Evolutionary conservation across 2,888 invertebrate species (phyloP), one percentile per base, ranked within the genome.

Genomic region (Stenodera caucasica): DNA sequence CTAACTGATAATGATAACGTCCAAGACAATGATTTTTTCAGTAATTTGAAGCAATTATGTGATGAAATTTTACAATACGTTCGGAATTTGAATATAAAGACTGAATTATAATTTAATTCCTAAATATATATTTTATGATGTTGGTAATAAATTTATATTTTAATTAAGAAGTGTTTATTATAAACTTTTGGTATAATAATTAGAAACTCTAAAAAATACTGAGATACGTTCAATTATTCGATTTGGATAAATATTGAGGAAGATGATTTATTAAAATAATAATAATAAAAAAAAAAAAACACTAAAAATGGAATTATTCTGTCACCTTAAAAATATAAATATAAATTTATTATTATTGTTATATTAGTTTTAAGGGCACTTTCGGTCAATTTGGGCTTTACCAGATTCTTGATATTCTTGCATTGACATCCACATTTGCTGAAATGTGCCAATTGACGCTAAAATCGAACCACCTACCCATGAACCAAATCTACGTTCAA

Each of bases 391-490:
- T 82, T 98, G 97, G 37, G 91, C 89, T 77, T 97, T 98, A 23
- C 99, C 99, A 0, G 92, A 92, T 78, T 99, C 99, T 75, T 99
- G 98, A 80, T 98, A 99, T 80, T 99, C 99, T 80, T 98, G 97
- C 72, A 96, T 96, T 0, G 97, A 97, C 71, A 99, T 96, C 99
- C 99, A 99, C 96, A 99, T 97, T 82, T 99, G 98, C 77, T 99
- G 99, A 84, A 99, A 99, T 18, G 98, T 96, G 7, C 99, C 98
- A 75, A 99, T 91, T 0, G 98, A 98, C 0, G 98, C 98, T 52
- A 99, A 83, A 73, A 99, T 99, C 0, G 98, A 99, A 2, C 99
- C 99, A 32, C 90, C 99, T 65, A 98, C 98, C 98, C 98, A 99
- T 0, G 98, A 91, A 5, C 98, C 98, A 82, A 97, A 98, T 58